These are phyloP conservation scores for Scelioninae gen. 2 DNA, from an alignment of 2,888 invertebrate genomes.

Conservation along the genomic window DNA sequence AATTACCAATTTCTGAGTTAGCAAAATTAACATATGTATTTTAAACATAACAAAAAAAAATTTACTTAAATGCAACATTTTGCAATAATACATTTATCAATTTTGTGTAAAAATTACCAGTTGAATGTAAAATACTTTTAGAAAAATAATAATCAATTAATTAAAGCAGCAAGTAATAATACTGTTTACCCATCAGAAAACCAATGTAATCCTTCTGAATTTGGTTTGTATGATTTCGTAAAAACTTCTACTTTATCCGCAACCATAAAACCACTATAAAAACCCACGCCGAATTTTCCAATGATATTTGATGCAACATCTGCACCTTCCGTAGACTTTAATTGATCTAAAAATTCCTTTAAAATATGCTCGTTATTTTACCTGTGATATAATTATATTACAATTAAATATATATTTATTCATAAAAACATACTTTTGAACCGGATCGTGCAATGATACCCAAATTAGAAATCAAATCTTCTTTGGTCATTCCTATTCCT, in stretches of 20 bases:
- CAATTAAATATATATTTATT: too few species aligned
- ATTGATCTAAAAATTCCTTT: slow-evolving; percentile 89
- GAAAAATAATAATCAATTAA: too few species aligned
- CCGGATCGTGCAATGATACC: slow-evolving; percentile 98
- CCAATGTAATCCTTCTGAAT: slow-evolving; percentile 89
- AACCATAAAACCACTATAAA: slow-evolving; percentile 98
- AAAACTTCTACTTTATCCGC: slow-evolving; percentile 95
- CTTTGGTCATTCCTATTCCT: slow-evolving; percentile 96
- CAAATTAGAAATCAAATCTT: slow-evolving; percentile 92
- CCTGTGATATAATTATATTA: too few species aligned
- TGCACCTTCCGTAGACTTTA: slow-evolving; percentile 81
- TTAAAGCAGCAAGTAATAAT: slow-evolving; percentile 49
- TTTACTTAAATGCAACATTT: too few species aligned
- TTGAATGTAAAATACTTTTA: too few species aligned
- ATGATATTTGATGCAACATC: slow-evolving; percentile 87
- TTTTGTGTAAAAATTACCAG: too few species aligned
- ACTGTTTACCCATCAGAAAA: slow-evolving; percentile 92
- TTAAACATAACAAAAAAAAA: too few species aligned
- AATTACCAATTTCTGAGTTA: too few species aligned
- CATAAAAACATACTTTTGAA: slow-evolving; percentile 81
- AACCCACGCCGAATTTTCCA: slow-evolving; percentile 98
- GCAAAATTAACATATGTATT: too few species aligned
- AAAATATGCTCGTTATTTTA: too few species aligned
- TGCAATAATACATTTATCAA: too few species aligned
- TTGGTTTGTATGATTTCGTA: slow-evolving; percentile 82